phyloP scores from a whole-genome alignment of 2,888 invertebrate genomes.

The Orthosia gothica region DNA sequence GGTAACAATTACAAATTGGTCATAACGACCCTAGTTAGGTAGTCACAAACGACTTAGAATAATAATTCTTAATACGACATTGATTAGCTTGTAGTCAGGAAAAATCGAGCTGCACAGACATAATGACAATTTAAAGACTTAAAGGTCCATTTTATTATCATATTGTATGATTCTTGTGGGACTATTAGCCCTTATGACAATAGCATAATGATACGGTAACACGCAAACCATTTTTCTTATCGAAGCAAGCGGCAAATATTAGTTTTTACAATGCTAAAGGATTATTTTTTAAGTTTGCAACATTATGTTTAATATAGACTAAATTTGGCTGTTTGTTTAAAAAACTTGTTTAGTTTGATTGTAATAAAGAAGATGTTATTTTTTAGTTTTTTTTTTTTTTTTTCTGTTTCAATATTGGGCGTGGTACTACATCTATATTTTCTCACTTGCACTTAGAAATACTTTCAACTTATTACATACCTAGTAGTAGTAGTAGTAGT shows the following conservation, averaged over 20 bases:
- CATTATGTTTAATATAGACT: conserved; percentile 32
- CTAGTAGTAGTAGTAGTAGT: too few species aligned
- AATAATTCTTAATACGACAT: conserved; percentile 91
- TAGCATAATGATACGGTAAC: conserved; percentile 85
- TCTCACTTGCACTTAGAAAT: too few species aligned
- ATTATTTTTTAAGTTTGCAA: conserved; percentile 45
- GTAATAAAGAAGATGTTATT: too few species aligned
- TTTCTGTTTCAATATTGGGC: too few species aligned
- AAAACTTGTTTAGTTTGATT: too few species aligned
- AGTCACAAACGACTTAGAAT: conserved; percentile 90
- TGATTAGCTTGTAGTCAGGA: conserved; percentile 87
- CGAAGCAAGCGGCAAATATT: conserved; percentile 70
- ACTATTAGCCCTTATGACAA: conserved; percentile 91
- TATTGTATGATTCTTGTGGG: conserved; percentile 90
- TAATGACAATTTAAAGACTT: conserved; percentile 92
- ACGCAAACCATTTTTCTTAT: conserved; percentile 88
- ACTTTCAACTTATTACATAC: too few species aligned
- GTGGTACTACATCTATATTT: too few species aligned
- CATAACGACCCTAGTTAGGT: conserved; percentile 85
- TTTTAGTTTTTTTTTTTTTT: too few species aligned
- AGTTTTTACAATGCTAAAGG: conserved; percentile 63
- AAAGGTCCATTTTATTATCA: conserved; percentile 91
- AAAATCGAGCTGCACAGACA: conserved; percentile 79
- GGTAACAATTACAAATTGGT: conserved; percentile 88
- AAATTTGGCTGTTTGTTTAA: conserved; percentile 8